Conservation (phyloP, 2,113 vertebrate species). For the Chroicocephalus ridibundus region DNA sequence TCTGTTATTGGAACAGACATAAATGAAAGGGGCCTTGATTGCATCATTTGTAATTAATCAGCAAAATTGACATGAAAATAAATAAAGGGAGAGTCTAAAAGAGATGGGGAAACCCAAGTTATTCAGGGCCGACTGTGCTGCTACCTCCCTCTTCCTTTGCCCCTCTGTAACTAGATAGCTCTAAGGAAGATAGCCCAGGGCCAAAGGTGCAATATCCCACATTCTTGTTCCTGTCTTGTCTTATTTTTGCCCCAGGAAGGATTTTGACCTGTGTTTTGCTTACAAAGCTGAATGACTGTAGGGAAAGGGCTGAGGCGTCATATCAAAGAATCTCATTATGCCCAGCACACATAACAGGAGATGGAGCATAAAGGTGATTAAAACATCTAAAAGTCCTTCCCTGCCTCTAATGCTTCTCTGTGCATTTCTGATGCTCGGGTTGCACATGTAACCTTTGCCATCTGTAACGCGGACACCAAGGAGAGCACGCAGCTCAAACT, state of each 20-base stretch:
- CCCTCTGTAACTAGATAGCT: background rate
- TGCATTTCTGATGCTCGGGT: background rate
- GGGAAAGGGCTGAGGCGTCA: background rate
- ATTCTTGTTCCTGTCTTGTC: background rate
- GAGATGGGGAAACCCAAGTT: background rate
- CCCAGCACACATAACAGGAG: background rate
- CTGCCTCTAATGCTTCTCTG: background rate
- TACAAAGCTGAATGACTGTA: background rate
- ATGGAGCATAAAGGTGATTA: background rate
- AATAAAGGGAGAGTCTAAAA: background rate
- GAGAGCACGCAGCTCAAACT: background rate
- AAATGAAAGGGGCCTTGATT: background rate
- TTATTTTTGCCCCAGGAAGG: background rate
- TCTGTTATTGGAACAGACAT: background rate
- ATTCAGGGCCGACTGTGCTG: background rate
- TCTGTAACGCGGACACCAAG: accelerated
- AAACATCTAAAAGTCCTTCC: background rate
- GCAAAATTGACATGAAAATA: slow-evolving; percentile 15
- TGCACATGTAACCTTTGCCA: background rate
- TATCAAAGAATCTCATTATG: background rate
- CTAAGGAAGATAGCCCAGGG: background rate
- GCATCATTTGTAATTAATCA: slow-evolving; percentile 22
- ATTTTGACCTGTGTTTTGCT: background rate
- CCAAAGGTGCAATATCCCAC: background rate
- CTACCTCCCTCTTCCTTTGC: background rate